phyloP scores from a whole-genome alignment of 2,888 invertebrate genomes.

The Carcina quercana region DNA sequence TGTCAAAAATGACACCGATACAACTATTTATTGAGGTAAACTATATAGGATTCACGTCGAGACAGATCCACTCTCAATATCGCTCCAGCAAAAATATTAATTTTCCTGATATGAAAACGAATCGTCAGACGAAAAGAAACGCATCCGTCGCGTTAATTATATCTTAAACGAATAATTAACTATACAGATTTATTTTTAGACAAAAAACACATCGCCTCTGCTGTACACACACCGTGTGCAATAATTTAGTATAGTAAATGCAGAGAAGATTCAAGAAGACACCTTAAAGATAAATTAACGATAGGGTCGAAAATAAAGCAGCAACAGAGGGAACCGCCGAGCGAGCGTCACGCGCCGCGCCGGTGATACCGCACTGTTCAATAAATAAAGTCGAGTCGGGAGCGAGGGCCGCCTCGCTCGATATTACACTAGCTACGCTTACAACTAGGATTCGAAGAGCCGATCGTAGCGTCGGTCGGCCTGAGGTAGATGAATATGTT shows the following conservation, averaged over 20 bases:
- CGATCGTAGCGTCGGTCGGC: constrained; percentile 33
- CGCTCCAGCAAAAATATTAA: constrained; percentile 46
- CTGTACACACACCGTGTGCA: constrained; percentile 30
- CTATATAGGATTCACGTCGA: constrained; percentile 65
- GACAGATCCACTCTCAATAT: constrained; percentile 42
- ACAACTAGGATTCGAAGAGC: constrained; percentile 64
- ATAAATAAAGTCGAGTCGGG: constrained; percentile 25
- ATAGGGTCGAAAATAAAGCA: constrained; percentile 25
- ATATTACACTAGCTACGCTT: constrained; percentile 56
- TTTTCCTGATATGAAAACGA: constrained; percentile 53
- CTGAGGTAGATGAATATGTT: constrained; percentile 45
- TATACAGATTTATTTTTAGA: constrained; percentile 22
- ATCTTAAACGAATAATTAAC: constrained; percentile 24
- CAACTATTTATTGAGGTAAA: constrained; percentile 69
- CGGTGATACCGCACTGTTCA: constrained; percentile 9
- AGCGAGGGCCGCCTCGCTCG: constrained; percentile 26
- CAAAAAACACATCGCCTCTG: constrained; percentile 25
- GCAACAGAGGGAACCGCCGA: constrained; percentile 15
- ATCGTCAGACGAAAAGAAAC: constrained; percentile 34
- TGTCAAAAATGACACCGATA: constrained; percentile 67
- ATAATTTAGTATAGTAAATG: constrained; percentile 40
- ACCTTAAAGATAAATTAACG: constrained; percentile 28
- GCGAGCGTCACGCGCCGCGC: constrained; percentile 11
- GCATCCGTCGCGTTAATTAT: constrained; percentile 23
- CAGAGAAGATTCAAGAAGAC: constrained; percentile 36